Conservation (phyloP, 2,113 vertebrate genomes). For the Polypterus senegalus region DNA sequence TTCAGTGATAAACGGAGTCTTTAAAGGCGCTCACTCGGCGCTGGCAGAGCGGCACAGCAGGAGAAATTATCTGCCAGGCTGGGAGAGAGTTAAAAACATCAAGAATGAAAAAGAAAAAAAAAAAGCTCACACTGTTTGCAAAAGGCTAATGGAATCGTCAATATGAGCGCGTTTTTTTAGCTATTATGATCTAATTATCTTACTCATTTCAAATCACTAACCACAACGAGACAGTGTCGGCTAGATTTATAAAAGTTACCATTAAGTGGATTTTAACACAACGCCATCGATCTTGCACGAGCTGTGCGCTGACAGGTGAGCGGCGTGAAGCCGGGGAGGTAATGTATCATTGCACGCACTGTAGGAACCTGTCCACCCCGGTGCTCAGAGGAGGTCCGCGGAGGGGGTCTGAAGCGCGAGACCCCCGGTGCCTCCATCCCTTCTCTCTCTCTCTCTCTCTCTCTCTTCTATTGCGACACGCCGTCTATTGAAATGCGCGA, state of each 20-base stretch:
- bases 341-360: conserved; percentile 24
- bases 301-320: conserved; percentile 26
- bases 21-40: no score
- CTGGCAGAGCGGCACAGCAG: no score
- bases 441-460: no score
- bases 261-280: conserved; percentile 57
- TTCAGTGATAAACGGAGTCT: no score
- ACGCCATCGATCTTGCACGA: conserved; percentile 48
- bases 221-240: conserved; percentile 50
- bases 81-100: background rate
- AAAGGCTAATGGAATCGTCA: conserved; percentile 50
- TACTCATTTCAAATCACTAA: conserved; percentile 62
- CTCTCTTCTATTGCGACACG: no score
- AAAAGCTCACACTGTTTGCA: conserved; percentile 17
- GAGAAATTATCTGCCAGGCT: background rate
- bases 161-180: conserved; percentile 41
- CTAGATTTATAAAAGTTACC: conserved; percentile 66
- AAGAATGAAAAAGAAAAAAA: conserved; percentile 4
- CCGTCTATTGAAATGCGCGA: no score
- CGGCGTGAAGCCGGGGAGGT: conserved; percentile 14
- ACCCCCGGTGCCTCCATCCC: no score
- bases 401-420: no score
- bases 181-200: conserved; percentile 55
- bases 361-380: background rate
- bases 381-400: no score